Evolutionary conservation across 2,888 invertebrate genomes (phyloP), one percentile per base, ranked within the genome.

Genomic region (Muschampia staudingeri): DNA sequence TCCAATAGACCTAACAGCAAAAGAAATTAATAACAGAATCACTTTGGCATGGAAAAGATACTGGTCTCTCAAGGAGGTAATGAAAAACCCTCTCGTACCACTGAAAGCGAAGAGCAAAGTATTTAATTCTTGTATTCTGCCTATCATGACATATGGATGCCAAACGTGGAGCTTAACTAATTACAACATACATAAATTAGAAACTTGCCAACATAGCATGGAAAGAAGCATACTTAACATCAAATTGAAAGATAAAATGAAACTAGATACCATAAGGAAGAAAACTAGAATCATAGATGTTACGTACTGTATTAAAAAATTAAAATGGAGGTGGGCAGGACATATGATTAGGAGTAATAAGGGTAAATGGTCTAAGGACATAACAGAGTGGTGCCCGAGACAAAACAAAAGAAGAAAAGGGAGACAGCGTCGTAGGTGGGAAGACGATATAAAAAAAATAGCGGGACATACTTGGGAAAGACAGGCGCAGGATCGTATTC

Each of bases 11-110:
- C 42, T 34, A 16, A 19, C 70, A 11, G 3, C 37, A 40, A 42
- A 34, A 19, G 70, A 71, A 71, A 25, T 71, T 19, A 40, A 71
- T n/a, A 71, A 40, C n/a, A n/a, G 70, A 71, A 42, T 71, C 8
- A 42, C 12, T 7, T 19, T n/a, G n/a, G 70, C 70, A 8, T 71
- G 70, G 70, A 40, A 71, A 42, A 42, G 19, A 71, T 71, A 71
- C 70, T 71, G 40, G 70, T 71, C 70, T 42, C 70, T 71, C 9
- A 71, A 42, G 19, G 25, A 71, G 14, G 42, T 71, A 8, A 34
- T 44, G 30, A 71, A 71, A 44, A 71, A 37, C 42, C 40, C 40
- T 11, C 16, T 12, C 25, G n/a, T 71, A 0, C 71, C 19, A 34
- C n/a, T 25, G 44, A 9, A 19, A 25, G 42, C 40, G 4, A 71